These are phyloP conservation scores for Poliocrania exsul DNA, from an alignment of 2,797 vertebrate genomes.

Conservation along the genomic window DNA sequence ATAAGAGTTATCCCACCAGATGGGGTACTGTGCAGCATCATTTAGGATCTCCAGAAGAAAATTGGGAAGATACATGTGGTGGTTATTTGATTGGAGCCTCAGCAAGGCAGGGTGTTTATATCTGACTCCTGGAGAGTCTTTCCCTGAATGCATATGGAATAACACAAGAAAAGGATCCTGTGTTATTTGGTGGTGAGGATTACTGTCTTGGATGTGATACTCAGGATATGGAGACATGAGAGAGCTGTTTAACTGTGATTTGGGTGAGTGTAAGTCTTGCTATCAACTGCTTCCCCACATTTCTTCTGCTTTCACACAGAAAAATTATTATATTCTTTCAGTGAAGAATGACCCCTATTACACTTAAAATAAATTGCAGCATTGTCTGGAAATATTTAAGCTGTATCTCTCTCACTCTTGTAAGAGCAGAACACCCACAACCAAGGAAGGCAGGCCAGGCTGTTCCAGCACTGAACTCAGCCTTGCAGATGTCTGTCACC, in stretches of 20 bases:
- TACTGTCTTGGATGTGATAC: background rate
- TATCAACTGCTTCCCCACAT: background rate
- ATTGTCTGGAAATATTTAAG: constrained; percentile 67
- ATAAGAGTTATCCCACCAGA: background rate
- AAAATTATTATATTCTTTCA: constrained; percentile 32
- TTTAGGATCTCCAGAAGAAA: background rate
- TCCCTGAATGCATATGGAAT: background rate
- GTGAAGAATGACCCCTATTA: constrained; percentile 48
- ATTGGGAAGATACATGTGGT: background rate
- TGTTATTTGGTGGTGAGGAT: background rate
- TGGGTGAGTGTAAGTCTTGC: background rate
- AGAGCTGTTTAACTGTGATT: background rate
- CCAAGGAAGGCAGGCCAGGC: constrained; percentile 20
- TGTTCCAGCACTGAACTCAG: constrained; percentile 49
- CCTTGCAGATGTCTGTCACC: constrained; percentile 69
- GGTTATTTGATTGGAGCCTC: background rate
- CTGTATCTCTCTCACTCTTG: constrained; percentile 38
- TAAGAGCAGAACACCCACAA: constrained; percentile 65
- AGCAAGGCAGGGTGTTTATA: background rate
- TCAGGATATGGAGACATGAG: background rate
- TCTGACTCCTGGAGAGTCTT: background rate
- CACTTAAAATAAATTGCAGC: constrained; percentile 35
- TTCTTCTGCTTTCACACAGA: constrained; percentile 39
- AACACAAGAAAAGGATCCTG: background rate
- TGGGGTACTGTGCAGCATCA: background rate